Evolutionary conservation across 2,888 invertebrate genomes (phyloP), one percentile per base, ranked within the genome.

Genomic region (Pandemis cinnamomeana): DNA sequence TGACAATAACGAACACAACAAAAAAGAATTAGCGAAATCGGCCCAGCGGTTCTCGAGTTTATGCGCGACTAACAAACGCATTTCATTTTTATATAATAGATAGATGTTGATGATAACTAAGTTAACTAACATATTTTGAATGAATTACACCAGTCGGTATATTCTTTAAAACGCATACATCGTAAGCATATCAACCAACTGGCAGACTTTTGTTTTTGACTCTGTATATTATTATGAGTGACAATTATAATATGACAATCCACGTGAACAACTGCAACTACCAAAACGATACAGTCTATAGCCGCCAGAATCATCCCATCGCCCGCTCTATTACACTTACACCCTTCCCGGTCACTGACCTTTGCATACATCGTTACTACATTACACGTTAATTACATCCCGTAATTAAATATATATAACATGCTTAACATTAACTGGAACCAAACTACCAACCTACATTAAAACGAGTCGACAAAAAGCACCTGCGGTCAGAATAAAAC

Each of bases 401-500:
- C 55, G 20, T 42, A 68, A 36, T 20, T 53, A 51, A 60, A 7
- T 66, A 60, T 11, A 5, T 13, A 68, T 62, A 20, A 63, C 41
- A 53, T 46, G n/a, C 46, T 27, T 44, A 13, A 27, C 51, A 53
- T 53, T 15, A 67, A 55, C 42, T 36, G 8, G 20, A 51, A 20
- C 64, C 10, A 71, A 74, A 67, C 62, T 74, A 48, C 36, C 46
- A 58, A 66, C 64, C 61, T 80, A 84, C 83, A 80, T 81, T 80
- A 78, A 81, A 82, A 85, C 83, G 83, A 81, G 80, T 84, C 84
- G 84, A 81, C 82, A 76, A 78, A 83, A 81, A 82, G 82, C 87
- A 87, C 84, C 87, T 87, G 90, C 85, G 90, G 90, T 87, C 87
- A 89, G 87, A 83, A 88, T 87, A 89, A 91, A 92, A 92, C 90